Evolutionary conservation across 2,888 invertebrate genomes (phyloP).

Genomic region (Euspilapteryx auroguttella): DNA sequence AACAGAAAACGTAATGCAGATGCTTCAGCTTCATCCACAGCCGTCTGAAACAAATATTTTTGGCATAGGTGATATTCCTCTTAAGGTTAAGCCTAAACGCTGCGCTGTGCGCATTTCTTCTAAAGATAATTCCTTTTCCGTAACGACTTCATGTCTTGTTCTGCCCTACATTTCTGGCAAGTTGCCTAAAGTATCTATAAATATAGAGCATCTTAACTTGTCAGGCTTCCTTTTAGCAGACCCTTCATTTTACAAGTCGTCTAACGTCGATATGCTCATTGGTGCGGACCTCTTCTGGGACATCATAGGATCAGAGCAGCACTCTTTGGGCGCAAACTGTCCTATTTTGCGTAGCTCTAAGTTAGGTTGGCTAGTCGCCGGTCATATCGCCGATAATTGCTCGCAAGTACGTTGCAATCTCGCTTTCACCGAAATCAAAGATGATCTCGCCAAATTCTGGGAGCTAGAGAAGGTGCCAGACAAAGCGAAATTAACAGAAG

Average conservation of each 20-base stretch:
- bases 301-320: not conserved
- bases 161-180: not conserved
- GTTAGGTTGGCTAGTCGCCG: constrained; percentile 1
- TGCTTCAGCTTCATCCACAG: not conserved
- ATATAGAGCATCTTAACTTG: not conserved
- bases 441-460: not conserved
- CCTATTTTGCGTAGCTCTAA: constrained; percentile 1
- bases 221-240: constrained; percentile 1
- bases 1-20: not conserved
- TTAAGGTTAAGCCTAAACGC: too few species aligned
- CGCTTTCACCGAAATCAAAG: not conserved
- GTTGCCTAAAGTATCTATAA: not conserved
- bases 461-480: not conserved
- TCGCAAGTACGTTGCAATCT: not conserved
- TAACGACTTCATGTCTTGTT: not conserved
- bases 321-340: not conserved
- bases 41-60: too few species aligned
- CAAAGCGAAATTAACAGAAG: too few species aligned
- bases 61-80: too few species aligned
- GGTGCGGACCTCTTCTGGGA: constrained; percentile 3
- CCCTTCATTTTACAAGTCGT: not conserved
- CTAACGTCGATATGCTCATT: not conserved
- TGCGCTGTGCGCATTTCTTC: too few species aligned
- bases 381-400: not conserved
- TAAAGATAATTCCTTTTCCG: not conserved